Percentiles rank a stretch among this genome's conserved stretches.
These are phyloP conservation scores for Oscheius sp. DNA, from an alignment of 2,888 invertebrate genomes.

Conservation along the genomic window DNA sequence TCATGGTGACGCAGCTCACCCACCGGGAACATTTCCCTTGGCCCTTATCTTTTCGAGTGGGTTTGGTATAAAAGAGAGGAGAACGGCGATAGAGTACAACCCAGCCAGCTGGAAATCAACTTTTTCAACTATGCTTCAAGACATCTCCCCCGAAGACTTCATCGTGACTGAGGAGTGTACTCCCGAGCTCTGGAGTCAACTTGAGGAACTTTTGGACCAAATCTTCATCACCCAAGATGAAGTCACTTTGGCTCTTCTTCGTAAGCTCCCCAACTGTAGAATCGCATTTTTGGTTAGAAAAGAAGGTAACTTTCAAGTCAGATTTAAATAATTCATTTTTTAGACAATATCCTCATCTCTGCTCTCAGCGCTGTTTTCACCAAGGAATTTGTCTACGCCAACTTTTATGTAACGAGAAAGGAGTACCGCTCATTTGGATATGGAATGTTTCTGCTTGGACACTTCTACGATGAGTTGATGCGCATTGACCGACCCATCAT, in stretches of 20 bases:
- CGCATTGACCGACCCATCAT: neutral
- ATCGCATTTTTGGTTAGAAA: constrained; percentile 4
- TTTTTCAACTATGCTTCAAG: neutral
- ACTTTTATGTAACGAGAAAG: constrained; percentile 7
- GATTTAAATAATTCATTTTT: neutral
- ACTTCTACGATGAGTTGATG: constrained; percentile 8
- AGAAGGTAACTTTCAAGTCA: neutral
- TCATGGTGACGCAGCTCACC: neutral
- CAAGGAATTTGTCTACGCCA: constrained; percentile 1
- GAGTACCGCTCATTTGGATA: neutral
- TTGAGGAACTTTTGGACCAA: constrained; percentile 4
- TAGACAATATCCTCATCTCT: constrained; percentile 3
- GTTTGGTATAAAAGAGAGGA: neutral
- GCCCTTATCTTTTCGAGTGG: neutral
- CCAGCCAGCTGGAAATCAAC: neutral
- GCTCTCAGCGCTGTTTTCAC: constrained; percentile 10
- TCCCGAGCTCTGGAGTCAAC: neutral
- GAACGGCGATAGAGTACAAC: neutral
- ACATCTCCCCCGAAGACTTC: constrained; percentile 4
- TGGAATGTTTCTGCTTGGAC: constrained; percentile 5
- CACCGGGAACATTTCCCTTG: neutral
- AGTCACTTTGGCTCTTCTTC: neutral
- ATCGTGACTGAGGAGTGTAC: constrained; percentile 4
- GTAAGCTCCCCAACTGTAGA: constrained; percentile 1
- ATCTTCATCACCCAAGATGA: constrained; percentile 10